Conservation (phyloP, 2,113 vertebrate genomes). For the Myiagra hebetior region DNA sequence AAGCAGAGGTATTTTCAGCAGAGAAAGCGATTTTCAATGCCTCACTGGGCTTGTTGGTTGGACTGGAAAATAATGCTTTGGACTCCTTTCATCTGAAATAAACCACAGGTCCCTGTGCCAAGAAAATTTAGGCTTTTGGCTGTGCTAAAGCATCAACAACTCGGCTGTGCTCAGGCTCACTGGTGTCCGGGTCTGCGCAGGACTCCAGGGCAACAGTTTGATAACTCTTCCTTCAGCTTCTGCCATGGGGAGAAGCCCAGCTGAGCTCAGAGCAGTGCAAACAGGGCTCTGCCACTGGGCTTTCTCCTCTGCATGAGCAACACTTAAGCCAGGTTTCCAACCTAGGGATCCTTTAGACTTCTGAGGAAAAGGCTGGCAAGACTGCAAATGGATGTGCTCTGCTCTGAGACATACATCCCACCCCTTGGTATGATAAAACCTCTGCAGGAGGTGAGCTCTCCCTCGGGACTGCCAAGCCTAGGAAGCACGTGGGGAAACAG, state of each 20-base stretch:
- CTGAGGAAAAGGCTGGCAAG: background rate
- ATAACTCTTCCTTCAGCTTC: background rate
- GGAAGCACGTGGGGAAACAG: rapidly evolving
- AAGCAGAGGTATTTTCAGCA: conserved; percentile 33
- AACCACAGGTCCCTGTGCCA: conserved; percentile 9
- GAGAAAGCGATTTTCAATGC: conserved; percentile 27
- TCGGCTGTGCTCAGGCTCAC: background rate
- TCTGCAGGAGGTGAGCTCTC: background rate
- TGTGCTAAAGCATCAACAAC: background rate
- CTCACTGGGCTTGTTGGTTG: conserved; percentile 21
- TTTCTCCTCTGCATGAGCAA: background rate
- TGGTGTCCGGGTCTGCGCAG: background rate
- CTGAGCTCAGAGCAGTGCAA: background rate
- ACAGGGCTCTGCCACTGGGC: background rate
- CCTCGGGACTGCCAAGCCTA: rapidly evolving
- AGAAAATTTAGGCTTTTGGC: conserved; percentile 7
- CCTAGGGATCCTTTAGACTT: background rate
- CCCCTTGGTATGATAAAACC: background rate
- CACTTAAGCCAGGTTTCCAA: background rate
- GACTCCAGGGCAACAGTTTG: background rate
- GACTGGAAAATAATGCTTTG: conserved; percentile 53
- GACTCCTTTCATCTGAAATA: conserved; percentile 48
- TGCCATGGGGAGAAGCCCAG: background rate
- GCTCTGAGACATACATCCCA: rapidly evolving
- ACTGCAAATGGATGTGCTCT: background rate